phyloP scores from a whole-genome alignment of 2,113 vertebrate genomes.

The Xyliphius kryptos region DNA sequence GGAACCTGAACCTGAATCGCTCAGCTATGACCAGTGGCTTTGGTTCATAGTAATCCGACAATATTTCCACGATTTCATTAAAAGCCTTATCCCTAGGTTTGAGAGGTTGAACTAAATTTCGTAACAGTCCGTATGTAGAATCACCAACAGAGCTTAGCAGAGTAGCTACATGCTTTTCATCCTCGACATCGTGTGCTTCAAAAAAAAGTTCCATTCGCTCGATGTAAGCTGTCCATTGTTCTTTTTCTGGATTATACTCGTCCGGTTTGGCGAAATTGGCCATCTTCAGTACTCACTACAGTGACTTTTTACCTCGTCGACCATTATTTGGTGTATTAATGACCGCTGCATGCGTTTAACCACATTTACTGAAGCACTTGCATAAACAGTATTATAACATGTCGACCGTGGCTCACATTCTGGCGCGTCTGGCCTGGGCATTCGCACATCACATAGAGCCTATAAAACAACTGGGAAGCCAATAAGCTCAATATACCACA shows the following conservation, averaged over 20 bases:
- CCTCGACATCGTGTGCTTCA: constrained; percentile 7
- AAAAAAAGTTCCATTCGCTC: constrained; percentile 2
- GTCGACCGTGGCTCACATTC: too few species aligned
- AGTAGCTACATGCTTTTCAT: neutral
- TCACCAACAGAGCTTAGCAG: too few species aligned
- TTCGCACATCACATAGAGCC: too few species aligned
- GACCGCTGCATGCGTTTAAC: neutral
- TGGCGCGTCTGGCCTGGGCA: too few species aligned
- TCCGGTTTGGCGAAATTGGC: constrained; percentile 12
- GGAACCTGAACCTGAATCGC: neutral
- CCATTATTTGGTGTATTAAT: constrained; percentile 16
- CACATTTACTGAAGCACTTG: too few species aligned
- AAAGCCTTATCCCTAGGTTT: constrained; percentile 2
- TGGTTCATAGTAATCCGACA: neutral
- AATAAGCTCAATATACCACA: too few species aligned
- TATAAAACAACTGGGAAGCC: too few species aligned
- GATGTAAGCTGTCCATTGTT: constrained; percentile 6
- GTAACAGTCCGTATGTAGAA: constrained; percentile 1
- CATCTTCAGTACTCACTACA: constrained; percentile 6
- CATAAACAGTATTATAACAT: too few species aligned
- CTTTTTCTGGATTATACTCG: constrained; percentile 4
- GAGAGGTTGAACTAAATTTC: neutral
- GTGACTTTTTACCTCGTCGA: constrained; percentile 9
- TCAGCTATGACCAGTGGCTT: neutral
- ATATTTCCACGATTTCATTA: neutral